phyloP scores from a whole-genome alignment of 2,797 vertebrate species.

The Lithobates sylvaticus region DNA sequence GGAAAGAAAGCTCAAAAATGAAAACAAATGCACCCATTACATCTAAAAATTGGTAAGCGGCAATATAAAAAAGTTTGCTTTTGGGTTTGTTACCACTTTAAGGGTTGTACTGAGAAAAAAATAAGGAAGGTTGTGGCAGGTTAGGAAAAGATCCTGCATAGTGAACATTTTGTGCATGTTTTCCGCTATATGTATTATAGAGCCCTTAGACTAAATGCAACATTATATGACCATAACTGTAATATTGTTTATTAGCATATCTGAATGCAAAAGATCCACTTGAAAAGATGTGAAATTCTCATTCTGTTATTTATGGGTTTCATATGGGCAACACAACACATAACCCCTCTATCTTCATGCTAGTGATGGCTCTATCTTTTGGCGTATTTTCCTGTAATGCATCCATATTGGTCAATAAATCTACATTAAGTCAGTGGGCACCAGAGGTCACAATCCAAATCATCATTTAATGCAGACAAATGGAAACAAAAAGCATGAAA shows the following conservation, averaged over 20 bases:
- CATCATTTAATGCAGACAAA: slow-evolving; percentile 31
- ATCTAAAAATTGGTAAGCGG: too few relatives aligned
- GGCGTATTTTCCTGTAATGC: slow-evolving; percentile 19
- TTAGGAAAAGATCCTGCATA: neutral
- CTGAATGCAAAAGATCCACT: neutral
- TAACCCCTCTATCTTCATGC: neutral
- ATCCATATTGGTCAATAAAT: slow-evolving; percentile 30
- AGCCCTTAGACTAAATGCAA: neutral
- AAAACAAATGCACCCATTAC: too few relatives aligned
- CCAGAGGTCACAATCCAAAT: slow-evolving; percentile 10
- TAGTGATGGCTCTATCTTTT: neutral
- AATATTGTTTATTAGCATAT: neutral
- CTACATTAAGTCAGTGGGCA: slow-evolving; percentile 18
- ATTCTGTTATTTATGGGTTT: neutral
- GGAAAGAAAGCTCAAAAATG: too few relatives aligned
- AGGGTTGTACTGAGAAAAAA: too few relatives aligned
- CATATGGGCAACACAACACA: slow-evolving; percentile 6
- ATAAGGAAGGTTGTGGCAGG: too few relatives aligned
- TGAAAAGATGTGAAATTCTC: neutral
- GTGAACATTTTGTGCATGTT: neutral
- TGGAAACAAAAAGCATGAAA: slow-evolving; percentile 27
- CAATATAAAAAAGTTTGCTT: too few relatives aligned
- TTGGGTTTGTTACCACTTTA: too few relatives aligned
- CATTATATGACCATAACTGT: neutral
- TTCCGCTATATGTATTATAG: neutral